Conservation (phyloP, 2,113 vertebrate species). For the Burhinus oedicnemus region DNA sequence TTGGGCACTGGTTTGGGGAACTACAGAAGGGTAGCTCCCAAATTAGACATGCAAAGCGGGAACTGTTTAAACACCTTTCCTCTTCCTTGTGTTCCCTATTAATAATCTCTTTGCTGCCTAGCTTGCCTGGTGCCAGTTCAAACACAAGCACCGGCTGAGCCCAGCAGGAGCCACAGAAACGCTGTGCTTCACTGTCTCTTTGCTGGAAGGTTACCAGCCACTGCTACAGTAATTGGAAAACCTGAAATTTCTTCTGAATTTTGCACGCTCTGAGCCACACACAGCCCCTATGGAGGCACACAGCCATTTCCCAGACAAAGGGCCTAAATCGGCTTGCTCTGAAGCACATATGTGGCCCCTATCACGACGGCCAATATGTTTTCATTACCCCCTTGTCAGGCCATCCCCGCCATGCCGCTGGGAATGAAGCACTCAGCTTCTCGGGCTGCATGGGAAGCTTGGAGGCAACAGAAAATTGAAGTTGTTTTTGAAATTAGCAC, state of each 20-base stretch:
- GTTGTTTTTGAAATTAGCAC: background rate
- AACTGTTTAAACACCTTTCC: slow-evolving; percentile 53
- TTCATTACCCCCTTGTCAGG: background rate
- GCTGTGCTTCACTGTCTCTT: background rate
- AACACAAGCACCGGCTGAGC: slow-evolving; percentile 24
- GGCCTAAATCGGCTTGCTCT: background rate
- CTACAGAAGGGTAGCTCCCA: slow-evolving; percentile 32
- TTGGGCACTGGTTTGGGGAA: slow-evolving; percentile 51
- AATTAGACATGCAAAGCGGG: slow-evolving; percentile 35
- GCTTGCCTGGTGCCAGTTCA: slow-evolving; percentile 37
- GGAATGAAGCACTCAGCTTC: background rate
- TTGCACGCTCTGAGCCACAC: rapidly evolving
- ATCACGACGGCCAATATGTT: background rate
- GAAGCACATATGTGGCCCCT: background rate
- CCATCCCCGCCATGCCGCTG: rapidly evolving
- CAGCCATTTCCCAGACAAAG: background rate
- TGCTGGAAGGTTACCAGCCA: slow-evolving; percentile 47
- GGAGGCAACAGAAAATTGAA: background rate
- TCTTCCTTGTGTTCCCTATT: slow-evolving; percentile 32
- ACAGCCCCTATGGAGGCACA: background rate
- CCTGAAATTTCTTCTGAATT: background rate
- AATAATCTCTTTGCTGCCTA: slow-evolving; percentile 26
- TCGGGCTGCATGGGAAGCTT: background rate
- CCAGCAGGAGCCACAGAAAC: slow-evolving; percentile 46
- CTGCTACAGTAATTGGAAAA: slow-evolving; percentile 12